Conservation (phyloP, 1,140 invertebrate genomes). For the Acromyrmex charruanus region DNA sequence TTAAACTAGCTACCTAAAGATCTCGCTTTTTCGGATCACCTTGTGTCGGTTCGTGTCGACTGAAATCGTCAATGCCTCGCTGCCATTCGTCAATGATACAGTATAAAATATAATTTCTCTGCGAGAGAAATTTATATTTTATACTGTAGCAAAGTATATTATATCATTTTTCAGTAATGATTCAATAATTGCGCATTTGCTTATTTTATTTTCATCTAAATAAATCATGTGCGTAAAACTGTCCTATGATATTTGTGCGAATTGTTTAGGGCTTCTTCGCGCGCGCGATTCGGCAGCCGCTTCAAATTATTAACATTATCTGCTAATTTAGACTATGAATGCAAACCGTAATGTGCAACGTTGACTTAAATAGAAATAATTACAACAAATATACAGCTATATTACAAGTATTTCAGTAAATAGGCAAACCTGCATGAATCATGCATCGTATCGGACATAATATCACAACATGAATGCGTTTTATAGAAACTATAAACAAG, state of each 20-base stretch:
- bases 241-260: slow-evolving; percentile 27
- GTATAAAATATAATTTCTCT: too few species aligned
- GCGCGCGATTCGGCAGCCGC: not conserved
- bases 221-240: slow-evolving; percentile 9
- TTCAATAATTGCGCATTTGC: slow-evolving; percentile 4
- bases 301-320: not conserved
- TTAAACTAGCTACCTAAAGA: slow-evolving; percentile 65
- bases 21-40: slow-evolving; percentile 43
- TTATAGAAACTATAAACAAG: slow-evolving; percentile 24
- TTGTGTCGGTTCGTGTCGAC: slow-evolving; percentile 43
- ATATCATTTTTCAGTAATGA: not conserved
- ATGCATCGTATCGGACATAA: slow-evolving; percentile 9
- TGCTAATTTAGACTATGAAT: slow-evolving; percentile 24
- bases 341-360: slow-evolving; percentile 20
- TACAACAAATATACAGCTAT: slow-evolving; percentile 43
- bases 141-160: not conserved
- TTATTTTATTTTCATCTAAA: slow-evolving; percentile 10
- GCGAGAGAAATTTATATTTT: not conserved
- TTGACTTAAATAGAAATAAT: slow-evolving; percentile 39
- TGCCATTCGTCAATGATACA: not conserved
- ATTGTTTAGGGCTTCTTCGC: not conserved
- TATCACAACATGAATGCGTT: not conserved
- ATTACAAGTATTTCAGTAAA: slow-evolving; percentile 36
- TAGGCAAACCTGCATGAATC: slow-evolving; percentile 7
- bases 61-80: slow-evolving; percentile 14